These are phyloP conservation scores for Idaea biselata DNA, from an alignment of 2,888 invertebrate genomes.

Conservation along the genomic window DNA sequence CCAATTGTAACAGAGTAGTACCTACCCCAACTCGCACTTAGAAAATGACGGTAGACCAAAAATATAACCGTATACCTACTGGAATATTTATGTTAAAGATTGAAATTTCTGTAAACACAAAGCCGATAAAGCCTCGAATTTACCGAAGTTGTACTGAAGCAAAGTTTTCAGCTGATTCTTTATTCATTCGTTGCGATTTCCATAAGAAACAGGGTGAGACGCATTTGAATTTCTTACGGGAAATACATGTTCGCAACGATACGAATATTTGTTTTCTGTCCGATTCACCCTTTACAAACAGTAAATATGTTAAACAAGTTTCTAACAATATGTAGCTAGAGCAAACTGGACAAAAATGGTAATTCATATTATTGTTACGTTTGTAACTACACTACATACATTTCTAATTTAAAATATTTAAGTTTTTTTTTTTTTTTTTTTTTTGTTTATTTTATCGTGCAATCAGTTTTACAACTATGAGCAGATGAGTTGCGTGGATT, in stretches of 20 bases:
- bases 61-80: neutral
- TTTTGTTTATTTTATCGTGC: no score
- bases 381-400: no score
- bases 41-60: neutral
- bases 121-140: constrained; percentile 36
- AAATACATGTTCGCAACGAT: constrained; percentile 50
- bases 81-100: constrained; percentile 44
- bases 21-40: neutral
- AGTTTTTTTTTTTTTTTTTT: no score
- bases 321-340: neutral
- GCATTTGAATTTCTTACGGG: constrained; percentile 61
- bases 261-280: constrained; percentile 58
- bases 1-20: neutral
- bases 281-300: constrained; percentile 32
- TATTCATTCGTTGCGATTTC: constrained; percentile 65
- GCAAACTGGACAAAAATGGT: neutral
- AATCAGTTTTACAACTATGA: no score
- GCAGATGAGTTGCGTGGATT: no score
- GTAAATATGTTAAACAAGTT: constrained; percentile 19
- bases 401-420: no score
- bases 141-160: constrained; percentile 38
- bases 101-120: constrained; percentile 41
- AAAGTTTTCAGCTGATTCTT: constrained; percentile 50
- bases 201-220: constrained; percentile 59
- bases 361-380: neutral